Base-by-base conservation (phyloP, 2,113 vertebrate species). In the Mungos mungo region DNA sequence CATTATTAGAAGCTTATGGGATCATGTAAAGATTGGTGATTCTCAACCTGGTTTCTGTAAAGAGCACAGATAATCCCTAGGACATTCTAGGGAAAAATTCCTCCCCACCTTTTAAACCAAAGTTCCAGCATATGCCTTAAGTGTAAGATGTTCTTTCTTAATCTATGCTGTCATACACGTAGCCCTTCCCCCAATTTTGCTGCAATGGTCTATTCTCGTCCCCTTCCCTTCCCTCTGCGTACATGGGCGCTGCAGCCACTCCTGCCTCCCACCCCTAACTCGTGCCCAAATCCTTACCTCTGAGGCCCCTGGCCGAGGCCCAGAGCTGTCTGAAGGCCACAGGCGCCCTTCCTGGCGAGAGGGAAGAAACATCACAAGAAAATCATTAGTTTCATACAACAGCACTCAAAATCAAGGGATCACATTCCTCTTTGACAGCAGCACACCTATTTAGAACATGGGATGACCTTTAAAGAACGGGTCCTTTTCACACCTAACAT, bases 311-410 rank as follows among this genome's bases (percentile, higher is more conserved):
- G 99, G 99, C 88, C 98, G 98, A 0, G 99, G 98, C 88, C 98
- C 97, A 2, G 98, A 98, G 96, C 97, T 99, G 89, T 99, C 99
- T 95, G 99, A 98, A 96, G 99, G 99, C 99, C 99, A 99, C 98
- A 99, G 97, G 97, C 98, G 99, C 98, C 99, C 99, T 96, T 99
- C 99, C 99, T 99, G 97, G 77, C 90, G 60, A 10, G 16, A 54
- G 65, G 71, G 41, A 93, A 85, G 74, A 93, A 66, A 95, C 31
- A 97, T 4, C 33, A 97, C n/a, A 82, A 91, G 68, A 96, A 72
- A 92, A 97, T 84, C 89, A 87, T 98, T 96, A 98, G 96, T 33
- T 90, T 93, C 57, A 47, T 85, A 6, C 45, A 35, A 31, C 35
- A 69, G 80, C 76, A 74, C 50, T 74, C 65, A n/a, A 60, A 95